Evolutionary conservation across 2,797 vertebrate genomes (phyloP).

Genomic region (Danio kyathit): DNA sequence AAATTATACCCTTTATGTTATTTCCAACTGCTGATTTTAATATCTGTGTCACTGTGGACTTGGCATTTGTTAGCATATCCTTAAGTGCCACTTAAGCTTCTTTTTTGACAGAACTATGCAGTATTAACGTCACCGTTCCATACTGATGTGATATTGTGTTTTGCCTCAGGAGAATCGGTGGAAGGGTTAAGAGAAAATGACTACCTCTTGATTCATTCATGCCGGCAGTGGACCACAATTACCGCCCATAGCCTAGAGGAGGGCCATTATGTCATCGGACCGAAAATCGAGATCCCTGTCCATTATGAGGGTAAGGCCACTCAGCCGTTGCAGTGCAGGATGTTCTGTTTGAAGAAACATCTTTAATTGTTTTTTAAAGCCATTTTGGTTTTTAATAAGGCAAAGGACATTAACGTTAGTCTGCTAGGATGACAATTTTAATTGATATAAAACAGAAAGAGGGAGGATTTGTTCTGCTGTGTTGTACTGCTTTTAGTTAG

Average conservation of each 20-base stretch:
- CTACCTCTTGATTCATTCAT: slow-evolving; percentile 97
- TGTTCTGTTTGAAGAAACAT: not conserved
- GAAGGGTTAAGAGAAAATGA: slow-evolving; percentile 96
- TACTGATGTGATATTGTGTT: slow-evolving; percentile 65
- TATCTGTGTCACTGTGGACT: not conserved
- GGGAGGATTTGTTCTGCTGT: not conserved
- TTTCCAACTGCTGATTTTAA: not conserved
- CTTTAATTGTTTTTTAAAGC: not conserved
- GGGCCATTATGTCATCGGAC: slow-evolving; percentile 98
- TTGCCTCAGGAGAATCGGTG: slow-evolving; percentile 87
- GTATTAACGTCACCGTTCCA: slow-evolving; percentile 39
- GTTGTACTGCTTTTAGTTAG: slow-evolving; percentile 35
- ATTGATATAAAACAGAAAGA: slow-evolving; percentile 1
- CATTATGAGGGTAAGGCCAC: slow-evolving; percentile 95
- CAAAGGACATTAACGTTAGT: not conserved
- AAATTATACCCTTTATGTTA: not conserved
- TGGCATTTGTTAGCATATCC: not conserved
- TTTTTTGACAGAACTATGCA: not conserved
- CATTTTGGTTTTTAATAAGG: not conserved
- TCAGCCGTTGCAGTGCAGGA: not conserved
- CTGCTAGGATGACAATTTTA: not conserved
- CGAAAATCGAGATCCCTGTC: slow-evolving; percentile 99
- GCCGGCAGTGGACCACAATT: slow-evolving; percentile 98
- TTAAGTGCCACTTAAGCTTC: not conserved
- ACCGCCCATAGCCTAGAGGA: slow-evolving; percentile 99